Conservation (phyloP, 2,113 vertebrate species). For the Noturus placidus region DNA sequence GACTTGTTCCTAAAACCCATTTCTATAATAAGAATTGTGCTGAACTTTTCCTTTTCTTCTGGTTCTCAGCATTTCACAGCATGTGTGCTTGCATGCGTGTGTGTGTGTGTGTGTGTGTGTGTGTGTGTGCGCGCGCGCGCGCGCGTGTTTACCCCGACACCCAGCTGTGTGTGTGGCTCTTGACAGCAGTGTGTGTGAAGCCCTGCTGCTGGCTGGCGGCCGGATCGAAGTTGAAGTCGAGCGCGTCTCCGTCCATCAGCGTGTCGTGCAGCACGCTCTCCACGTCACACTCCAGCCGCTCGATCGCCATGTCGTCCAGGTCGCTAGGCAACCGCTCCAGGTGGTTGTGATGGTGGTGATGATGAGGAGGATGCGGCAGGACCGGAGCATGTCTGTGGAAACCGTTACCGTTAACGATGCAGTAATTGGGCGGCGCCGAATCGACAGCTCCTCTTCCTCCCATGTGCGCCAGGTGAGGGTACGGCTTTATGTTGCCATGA, state of each 20-base stretch:
- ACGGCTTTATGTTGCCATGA: conserved; percentile 78
- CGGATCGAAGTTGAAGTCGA: conserved; percentile 98
- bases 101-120: conserved; percentile 14
- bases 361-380: conserved; percentile 59
- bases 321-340: conserved; percentile 95
- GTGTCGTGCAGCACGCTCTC: conserved; percentile 95
- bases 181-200: conserved; percentile 85
- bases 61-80: neutral
- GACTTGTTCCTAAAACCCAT: neutral
- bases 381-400: conserved; percentile 76
- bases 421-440: conserved; percentile 63
- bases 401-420: conserved; percentile 77
- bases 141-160: conserved; percentile 83
- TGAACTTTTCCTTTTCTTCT: neutral
- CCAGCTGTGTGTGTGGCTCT: conserved; percentile 92
- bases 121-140: conserved; percentile 51
- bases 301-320: conserved; percentile 95
- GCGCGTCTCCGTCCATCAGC: conserved; percentile 91
- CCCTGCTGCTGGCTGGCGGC: conserved; percentile 84
- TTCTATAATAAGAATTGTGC: neutral
- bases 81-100: neutral
- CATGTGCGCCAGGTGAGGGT: conserved; percentile 81
- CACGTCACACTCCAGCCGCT: conserved; percentile 94
- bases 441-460: conserved; percentile 44
- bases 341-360: conserved; percentile 62